A percentile compares a stretch with the other conserved stretches of the same genome.
Evolutionary conservation across 1,140 invertebrate species (phyloP).

Genomic region (Papilio xuthus): DNA sequence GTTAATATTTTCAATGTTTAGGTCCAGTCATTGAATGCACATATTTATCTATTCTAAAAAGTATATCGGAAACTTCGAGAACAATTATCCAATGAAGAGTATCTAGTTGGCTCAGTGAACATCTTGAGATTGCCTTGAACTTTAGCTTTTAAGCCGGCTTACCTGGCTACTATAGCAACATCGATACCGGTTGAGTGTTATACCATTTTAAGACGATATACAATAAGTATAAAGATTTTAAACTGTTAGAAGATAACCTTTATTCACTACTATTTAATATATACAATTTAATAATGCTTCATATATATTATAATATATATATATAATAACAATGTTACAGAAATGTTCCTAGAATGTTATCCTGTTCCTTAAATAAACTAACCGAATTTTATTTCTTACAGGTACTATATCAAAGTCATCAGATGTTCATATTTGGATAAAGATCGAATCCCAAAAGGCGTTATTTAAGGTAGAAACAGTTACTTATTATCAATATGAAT

Average conservation of each 20-base stretch:
- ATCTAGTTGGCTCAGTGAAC: constrained; percentile 29
- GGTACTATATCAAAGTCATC: neutral
- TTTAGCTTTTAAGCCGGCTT: constrained; percentile 27
- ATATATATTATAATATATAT: too few relatives aligned
- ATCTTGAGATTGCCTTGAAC: constrained; percentile 34
- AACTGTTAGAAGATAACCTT: neutral
- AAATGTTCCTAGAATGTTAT: too few relatives aligned
- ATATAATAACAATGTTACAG: too few relatives aligned
- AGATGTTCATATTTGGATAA: neutral
- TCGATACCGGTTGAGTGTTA: constrained; percentile 29
- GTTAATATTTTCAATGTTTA: neutral
- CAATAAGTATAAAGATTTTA: neutral
- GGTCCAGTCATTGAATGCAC: neutral
- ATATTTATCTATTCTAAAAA: neutral
- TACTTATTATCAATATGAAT: too few relatives aligned
- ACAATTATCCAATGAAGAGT: neutral
- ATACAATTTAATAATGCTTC: too few relatives aligned
- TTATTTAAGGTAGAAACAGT: neutral
- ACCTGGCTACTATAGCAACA: neutral
- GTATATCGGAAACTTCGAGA: constrained; percentile 9
- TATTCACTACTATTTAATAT: neutral
- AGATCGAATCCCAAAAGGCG: neutral
- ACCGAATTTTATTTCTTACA: neutral
- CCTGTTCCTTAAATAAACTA: neutral
- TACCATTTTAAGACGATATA: constrained; percentile 12